Evolutionary conservation across 2,888 invertebrate species (phyloP), one percentile per base, ranked within the genome.

Genomic region (Harmothoe impar): DNA sequence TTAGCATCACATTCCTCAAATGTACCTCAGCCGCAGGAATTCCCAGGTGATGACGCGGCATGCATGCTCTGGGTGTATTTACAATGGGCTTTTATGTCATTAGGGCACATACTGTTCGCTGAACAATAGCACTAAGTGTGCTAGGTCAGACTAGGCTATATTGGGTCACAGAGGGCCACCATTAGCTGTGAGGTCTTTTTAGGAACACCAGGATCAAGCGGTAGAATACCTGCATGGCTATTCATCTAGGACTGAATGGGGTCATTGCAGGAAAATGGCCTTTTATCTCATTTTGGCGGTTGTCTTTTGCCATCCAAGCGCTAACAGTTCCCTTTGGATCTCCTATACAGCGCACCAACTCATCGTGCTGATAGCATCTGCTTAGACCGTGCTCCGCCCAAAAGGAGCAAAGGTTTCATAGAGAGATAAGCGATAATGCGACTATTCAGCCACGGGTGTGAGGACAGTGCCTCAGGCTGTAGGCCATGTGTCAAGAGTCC

Each of bases 111-210:
- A 72, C 15, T 72, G 72, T 29, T 29, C 43, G 72, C n/a, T 72
- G 72, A 72, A 72, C 72, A 72, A 72, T 72, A 29, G 72, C 72
- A 72, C 29, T 29, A 17, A 72, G n/a, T 29, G 29, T 72, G 72
- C 25, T 72, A 17, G 72, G 72, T 29, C 72, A 29, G 7, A 72
- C 29, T n/a, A 72, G 72, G 72, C 25, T 62, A 62, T 62, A 62
- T n/a, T n/a, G 62, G 62, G 62, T 62, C 62, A 62, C 62, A 62
- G 7, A 12, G n/a, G 62, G 15, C 62, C 62, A n/a, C 62, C 62
- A 62, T 62, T 62, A 62, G 23, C 62, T 62, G 62, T 62, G 20
- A n/a, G 23, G 23, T 62, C 62, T 62, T 62, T 62, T 52, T 62
- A 3, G 1, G 3, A 62, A 62, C 3, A 15, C 62, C 7, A 20